Evolutionary conservation across 1,140 invertebrate species (phyloP), one percentile per base, ranked within the genome.

Genomic region (Lasioglossum baleicum): DNA sequence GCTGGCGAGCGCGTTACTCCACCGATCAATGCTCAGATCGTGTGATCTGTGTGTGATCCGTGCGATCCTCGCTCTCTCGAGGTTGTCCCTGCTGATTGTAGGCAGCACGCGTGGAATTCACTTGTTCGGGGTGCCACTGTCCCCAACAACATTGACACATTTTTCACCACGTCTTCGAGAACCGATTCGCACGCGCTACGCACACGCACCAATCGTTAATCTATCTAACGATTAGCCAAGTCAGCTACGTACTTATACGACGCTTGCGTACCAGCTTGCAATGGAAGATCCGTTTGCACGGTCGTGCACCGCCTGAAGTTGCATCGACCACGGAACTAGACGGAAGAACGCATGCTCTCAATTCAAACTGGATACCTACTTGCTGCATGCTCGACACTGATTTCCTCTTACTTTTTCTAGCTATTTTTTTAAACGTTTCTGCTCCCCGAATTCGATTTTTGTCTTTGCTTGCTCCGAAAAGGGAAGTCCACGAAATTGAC

Each of bases 231-330:
- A 70, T 48, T 35, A 48, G 35, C 35, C 48, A 51, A 35, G 42
- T 48, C 42, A 64, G 35, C 51, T 60, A 81, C 58, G 51, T 48
- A 60, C 17, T 20, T 11, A 31, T 11, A 31, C 65, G 44, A 63
- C 69, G 75, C 71, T 84, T 77, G 65, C 44, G 60, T 72, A 63
- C 51, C n/a, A 75, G 61, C 31, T 70, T 64, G 74, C 42, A 51
- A 85, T 70, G 70, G 66, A 84, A 68, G 61, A 69, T 63, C 58
- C 58, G 75, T n/a, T 5, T 35, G 35, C 35, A 35, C 35, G 35
- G 35, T 35, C 35, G 35, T n/a, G 74, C 72, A 79, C 60, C 44
- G 75, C 48, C 56, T 79, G 76, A 81, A 76, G 75, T 78, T 78
- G 82, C 73, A 73, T 71, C 75, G 72, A 56, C 31, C 68, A 65